phyloP scores from a whole-genome alignment of 2,888 invertebrate species.

The Mesoligia furuncula region DNA sequence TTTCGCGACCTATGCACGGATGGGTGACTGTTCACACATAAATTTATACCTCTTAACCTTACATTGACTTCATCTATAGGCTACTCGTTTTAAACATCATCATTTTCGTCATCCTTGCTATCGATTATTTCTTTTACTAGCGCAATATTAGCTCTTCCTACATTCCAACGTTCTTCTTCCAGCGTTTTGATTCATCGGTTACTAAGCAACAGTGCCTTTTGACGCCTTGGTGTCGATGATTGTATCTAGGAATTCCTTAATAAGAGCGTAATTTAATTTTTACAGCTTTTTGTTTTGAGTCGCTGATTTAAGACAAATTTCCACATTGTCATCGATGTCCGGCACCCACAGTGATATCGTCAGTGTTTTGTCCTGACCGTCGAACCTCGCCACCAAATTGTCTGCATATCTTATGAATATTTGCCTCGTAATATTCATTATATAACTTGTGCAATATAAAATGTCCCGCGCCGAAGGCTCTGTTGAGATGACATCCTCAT shows the following conservation, averaged over 20 bases:
- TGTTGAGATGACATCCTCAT: too few relatives aligned
- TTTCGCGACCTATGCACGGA: not conserved
- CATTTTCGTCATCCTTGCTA: not conserved
- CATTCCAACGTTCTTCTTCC: not conserved
- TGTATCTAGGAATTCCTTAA: not conserved
- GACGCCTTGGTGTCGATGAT: not conserved
- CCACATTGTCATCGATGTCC: not conserved
- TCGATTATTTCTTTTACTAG: not conserved
- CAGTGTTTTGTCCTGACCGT: too few relatives aligned
- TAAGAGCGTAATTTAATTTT: not conserved
- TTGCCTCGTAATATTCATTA: not conserved
- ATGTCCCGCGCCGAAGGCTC: too few relatives aligned
- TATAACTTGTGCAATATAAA: not conserved
- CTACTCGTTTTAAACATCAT: not conserved
- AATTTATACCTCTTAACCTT: not conserved
- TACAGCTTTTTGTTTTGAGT: not conserved
- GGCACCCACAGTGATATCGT: too few relatives aligned
- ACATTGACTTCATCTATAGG: not conserved
- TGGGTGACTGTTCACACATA: not conserved
- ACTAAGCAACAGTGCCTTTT: not conserved
- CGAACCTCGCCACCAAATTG: not conserved
- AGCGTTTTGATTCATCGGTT: not conserved
- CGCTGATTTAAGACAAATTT: not conserved
- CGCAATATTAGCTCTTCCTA: not conserved
- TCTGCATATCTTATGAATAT: not conserved